phyloP scores from a whole-genome alignment of 2,797 vertebrate genomes.

The Poliocrania exsul region DNA sequence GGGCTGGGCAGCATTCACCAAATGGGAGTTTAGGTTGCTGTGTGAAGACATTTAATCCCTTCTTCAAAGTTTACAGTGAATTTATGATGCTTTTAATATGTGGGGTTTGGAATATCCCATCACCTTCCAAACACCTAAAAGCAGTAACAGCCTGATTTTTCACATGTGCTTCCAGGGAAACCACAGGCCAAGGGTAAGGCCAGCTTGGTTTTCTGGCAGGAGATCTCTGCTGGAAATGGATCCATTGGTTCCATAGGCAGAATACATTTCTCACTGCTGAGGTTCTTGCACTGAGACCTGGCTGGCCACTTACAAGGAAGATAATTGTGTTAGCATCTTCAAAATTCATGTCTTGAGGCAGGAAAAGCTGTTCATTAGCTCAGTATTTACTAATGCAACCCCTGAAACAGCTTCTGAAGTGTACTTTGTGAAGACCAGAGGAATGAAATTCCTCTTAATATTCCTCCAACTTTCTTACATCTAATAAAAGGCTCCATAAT shows the following conservation, averaged over 20 bases:
- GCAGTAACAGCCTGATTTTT: neutral
- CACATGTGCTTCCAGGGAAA: neutral
- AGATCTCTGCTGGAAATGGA: neutral
- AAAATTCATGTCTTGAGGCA: neutral
- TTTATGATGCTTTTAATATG: neutral
- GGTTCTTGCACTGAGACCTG: neutral
- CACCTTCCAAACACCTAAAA: neutral
- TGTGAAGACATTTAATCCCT: neutral
- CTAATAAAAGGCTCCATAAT: neutral
- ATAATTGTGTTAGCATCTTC: neutral
- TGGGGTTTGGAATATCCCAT: neutral
- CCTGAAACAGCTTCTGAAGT: neutral
- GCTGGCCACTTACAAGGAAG: neutral
- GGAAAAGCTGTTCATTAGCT: neutral
- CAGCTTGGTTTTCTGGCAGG: neutral
- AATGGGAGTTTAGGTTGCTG: neutral
- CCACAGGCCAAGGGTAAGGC: neutral
- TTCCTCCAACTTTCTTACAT: neutral
- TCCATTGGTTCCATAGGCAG: neutral
- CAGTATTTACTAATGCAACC: neutral
- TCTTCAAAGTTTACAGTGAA: neutral
- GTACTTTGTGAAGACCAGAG: neutral
- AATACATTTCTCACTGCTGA: neutral
- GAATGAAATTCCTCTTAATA: constrained; percentile 12
- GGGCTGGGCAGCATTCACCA: neutral